Conservation (phyloP, 1,140 invertebrate genomes). For the Conus betulinus region DNA sequence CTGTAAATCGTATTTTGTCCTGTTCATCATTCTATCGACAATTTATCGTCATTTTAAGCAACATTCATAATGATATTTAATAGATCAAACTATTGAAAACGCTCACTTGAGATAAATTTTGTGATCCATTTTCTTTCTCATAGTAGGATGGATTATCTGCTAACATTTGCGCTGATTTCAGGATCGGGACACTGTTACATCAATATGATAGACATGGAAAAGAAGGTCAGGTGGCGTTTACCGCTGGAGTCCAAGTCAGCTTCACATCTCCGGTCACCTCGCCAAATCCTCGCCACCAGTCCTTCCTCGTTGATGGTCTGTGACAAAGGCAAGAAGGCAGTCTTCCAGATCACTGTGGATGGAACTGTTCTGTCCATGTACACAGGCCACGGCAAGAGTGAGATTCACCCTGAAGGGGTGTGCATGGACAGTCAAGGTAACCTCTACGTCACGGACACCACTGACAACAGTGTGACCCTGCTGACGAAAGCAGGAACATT, state of each 20-base stretch:
- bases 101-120: too few species aligned
- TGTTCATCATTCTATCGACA: too few species aligned
- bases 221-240: not conserved
- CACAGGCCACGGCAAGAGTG: not conserved
- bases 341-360: not conserved
- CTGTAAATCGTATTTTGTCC: too few species aligned
- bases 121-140: too few species aligned
- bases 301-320: not conserved
- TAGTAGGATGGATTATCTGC: too few species aligned
- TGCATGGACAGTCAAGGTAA: slow-evolving; percentile 21
- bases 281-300: not conserved
- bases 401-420: slow-evolving; percentile 13
- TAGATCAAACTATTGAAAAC: too few species aligned
- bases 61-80: too few species aligned
- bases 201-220: not conserved
- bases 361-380: slow-evolving; percentile 6
- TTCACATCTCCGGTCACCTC: not conserved
- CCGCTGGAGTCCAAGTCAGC: not conserved
- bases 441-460: not conserved
- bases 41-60: too few species aligned
- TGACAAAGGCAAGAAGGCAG: slow-evolving; percentile 14
- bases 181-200: not conserved
- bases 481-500: not conserved
- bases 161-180: not conserved
- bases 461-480: not conserved